Conservation (phyloP, 2,797 vertebrate species). For the Sebastes itinus region DNA sequence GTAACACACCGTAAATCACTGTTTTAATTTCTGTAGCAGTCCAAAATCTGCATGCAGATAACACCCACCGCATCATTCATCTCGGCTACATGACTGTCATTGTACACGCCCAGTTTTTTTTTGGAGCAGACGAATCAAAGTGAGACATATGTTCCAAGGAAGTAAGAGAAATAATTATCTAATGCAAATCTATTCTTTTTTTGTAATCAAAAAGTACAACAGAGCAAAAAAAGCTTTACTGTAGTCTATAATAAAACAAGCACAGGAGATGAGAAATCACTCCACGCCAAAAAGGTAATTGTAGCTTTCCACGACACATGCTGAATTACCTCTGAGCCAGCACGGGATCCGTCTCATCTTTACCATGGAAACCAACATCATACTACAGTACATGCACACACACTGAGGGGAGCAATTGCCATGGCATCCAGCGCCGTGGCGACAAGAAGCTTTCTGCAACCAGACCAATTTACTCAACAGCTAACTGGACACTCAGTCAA, state of each 20-base stretch:
- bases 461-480: conserved; percentile 73
- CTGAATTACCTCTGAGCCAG: conserved; percentile 75
- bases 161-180: conserved; percentile 24
- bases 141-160: conserved; percentile 34
- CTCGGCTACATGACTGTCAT: conserved; percentile 52
- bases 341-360: conserved; percentile 72
- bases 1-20: background rate
- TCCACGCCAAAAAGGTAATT: conserved; percentile 58
- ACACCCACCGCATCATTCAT: conserved; percentile 47
- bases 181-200: background rate
- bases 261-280: conserved; percentile 56
- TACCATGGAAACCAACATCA: conserved; percentile 84
- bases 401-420: conserved; percentile 74
- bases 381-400: conserved; percentile 68
- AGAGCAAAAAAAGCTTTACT: background rate
- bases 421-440: conserved; percentile 73
- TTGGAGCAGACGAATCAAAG: conserved; percentile 51
- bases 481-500: conserved; percentile 61
- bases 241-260: conserved; percentile 26
- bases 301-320: conserved; percentile 65
- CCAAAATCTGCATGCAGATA: conserved; percentile 66
- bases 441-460: conserved; percentile 67
- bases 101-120: conserved; percentile 75
- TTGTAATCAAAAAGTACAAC: conserved; percentile 20
- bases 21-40: conserved; percentile 40